Base-by-base conservation (phyloP, 1,140 invertebrate species). In the Caenorhabditis inopinata region DNA sequence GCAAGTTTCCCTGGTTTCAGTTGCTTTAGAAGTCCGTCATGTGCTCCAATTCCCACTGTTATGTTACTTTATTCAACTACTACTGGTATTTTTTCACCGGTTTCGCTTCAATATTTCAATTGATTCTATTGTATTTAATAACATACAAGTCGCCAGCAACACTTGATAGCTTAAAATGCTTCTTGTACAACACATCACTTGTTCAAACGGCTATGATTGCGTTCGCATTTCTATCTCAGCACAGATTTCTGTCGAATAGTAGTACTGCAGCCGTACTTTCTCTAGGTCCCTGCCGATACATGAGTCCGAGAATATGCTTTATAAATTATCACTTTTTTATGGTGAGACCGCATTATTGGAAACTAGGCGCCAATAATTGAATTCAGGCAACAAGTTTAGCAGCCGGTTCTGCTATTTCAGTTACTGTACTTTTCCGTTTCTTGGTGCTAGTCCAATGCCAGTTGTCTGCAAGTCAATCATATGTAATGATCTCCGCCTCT, bases 351-450 rank as follows among this genome's bases (percentile, higher is more conserved):
- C 32, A 2, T 38, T 27, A 21, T 12, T 16, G 7, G 6, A 0
- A 29, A 2, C 0, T 16, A 38, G 23, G 21, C 7, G 14, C 21
- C 11, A 6, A 7, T 18, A 14, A 9, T n/a, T 2, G n/a, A 38
- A 7, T 68, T 68, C 58, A 68, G 58, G 58, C 58, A 18, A 42
- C 58, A 38, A 68, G 32, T 42, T 42, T 68, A 0, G 58, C 32
- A 2, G 58, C 58, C 12, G 58, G 58, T 11, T 68, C 32, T 21
- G 58, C 58, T 6, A 68, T 68, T 29, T n/a, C 58, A 16, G 38
- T 68, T 2, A 68, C 58, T 18, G 58, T 68, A 21, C n/a, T 68
- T 6, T 68, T 68, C 58, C 58, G 58, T 68, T 68, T 68, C 23
- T n/a, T 68, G 16, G 58, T 68, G n/a, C 58, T 68, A 16, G 58